Percentiles rank a stretch among this genome's conserved stretches.
phyloP scores from a whole-genome alignment of 64 coral and sea anemone species.

The Orbicella faveolata region DNA sequence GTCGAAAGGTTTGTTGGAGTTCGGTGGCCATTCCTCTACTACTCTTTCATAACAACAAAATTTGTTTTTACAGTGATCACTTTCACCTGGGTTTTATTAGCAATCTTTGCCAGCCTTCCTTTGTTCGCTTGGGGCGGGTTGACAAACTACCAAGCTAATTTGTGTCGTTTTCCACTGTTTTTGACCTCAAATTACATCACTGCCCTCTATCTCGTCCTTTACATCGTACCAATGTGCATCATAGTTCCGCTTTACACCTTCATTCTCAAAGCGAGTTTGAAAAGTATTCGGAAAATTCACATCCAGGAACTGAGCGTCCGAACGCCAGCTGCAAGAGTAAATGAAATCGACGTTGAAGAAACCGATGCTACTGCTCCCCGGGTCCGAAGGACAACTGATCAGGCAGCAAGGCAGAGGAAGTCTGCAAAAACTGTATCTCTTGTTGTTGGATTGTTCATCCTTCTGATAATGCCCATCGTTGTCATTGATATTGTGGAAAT shows the following conservation, averaged over 20 bases:
- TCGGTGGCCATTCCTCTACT: slow-evolving; percentile 54
- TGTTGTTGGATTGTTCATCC: slow-evolving; percentile 69
- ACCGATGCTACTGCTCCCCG: background rate
- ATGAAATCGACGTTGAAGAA: background rate
- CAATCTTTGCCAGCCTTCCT: slow-evolving; percentile 24
- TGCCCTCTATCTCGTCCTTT: slow-evolving; percentile 26
- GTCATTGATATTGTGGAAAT: slow-evolving; percentile 76
- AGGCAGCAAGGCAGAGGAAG: slow-evolving; percentile 50
- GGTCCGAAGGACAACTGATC: slow-evolving; percentile 11
- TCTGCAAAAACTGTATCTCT: slow-evolving; percentile 61
- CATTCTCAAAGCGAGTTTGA: slow-evolving; percentile 72
- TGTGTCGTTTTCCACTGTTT: slow-evolving; percentile 65
- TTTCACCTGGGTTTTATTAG: slow-evolving; percentile 43
- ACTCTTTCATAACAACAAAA: background rate
- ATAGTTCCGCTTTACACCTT: slow-evolving; percentile 57
- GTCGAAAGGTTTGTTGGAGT: slow-evolving; percentile 55
- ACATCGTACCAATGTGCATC: slow-evolving; percentile 46
- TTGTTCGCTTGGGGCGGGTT: slow-evolving; percentile 7
- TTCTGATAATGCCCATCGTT: slow-evolving; percentile 79
- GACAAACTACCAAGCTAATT: background rate
- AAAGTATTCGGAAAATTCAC: slow-evolving; percentile 46
- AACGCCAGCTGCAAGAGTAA: background rate
- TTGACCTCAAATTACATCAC: slow-evolving; percentile 42
- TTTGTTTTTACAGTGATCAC: background rate
- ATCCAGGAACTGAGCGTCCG: slow-evolving; percentile 18